These are phyloP conservation scores for Limonius californicus DNA, from an alignment of 1,140 invertebrate species.

Conservation along the genomic window DNA sequence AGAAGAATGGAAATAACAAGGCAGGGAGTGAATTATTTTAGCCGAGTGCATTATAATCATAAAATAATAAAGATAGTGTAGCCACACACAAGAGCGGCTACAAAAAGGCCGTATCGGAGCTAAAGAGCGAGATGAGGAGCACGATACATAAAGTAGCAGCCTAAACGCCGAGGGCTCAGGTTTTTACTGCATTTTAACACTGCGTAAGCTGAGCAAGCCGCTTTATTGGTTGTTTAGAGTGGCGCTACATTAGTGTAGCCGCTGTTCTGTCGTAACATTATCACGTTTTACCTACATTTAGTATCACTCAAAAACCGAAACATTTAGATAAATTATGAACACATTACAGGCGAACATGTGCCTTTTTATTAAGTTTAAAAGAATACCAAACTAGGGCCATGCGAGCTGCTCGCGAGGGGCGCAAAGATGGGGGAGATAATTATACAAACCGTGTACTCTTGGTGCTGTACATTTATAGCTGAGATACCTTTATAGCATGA, in stretches of 20 bases:
- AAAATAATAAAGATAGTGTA: slow-evolving; percentile 43
- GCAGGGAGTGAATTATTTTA: slow-evolving; percentile 20
- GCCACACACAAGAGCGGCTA: slow-evolving; percentile 12
- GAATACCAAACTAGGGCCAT: neutral
- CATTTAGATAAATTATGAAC: slow-evolving; percentile 12
- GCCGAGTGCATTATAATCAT: slow-evolving; percentile 40
- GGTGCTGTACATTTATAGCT: too few relatives aligned
- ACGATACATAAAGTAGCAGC: slow-evolving; percentile 36
- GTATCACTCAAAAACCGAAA: slow-evolving; percentile 12
- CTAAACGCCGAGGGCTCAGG: slow-evolving; percentile 38
- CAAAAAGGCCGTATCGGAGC: slow-evolving; percentile 35
- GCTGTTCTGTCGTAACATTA: slow-evolving; percentile 9
- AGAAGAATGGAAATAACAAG: slow-evolving; percentile 4
- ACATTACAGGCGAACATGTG: neutral
- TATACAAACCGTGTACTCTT: too few relatives aligned
- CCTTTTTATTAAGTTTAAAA: slow-evolving; percentile 12
- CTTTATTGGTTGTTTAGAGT: slow-evolving; percentile 45
- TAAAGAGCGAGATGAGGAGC: slow-evolving; percentile 34
- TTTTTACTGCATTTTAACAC: slow-evolving; percentile 47
- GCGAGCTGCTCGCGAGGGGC: neutral
- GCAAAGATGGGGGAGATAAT: neutral
- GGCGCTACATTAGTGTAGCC: slow-evolving; percentile 40
- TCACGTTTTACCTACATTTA: slow-evolving; percentile 14
- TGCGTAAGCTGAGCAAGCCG: slow-evolving; percentile 42
- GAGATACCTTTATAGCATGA: too few relatives aligned